phyloP scores from a whole-genome alignment of 1,140 invertebrate species.

The Anthonomus grandis region DNA sequence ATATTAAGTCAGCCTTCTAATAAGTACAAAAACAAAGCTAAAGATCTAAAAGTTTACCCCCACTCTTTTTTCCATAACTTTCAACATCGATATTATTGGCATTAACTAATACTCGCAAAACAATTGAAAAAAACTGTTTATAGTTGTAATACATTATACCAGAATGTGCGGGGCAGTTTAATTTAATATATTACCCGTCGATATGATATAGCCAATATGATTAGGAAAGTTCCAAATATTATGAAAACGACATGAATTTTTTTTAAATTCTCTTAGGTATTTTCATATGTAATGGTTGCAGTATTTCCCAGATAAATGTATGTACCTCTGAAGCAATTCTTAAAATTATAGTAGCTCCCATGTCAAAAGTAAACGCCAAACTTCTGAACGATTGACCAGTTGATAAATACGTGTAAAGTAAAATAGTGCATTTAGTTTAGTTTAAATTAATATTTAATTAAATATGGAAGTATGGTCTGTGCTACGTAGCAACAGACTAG shows the following conservation, averaged over 20 bases:
- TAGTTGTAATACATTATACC: conserved; percentile 51
- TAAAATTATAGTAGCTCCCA: conserved; percentile 34
- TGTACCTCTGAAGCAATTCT: conserved; percentile 39
- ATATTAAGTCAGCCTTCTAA: too few relatives aligned
- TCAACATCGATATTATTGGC: conserved; percentile 49
- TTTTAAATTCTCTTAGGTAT: conserved; percentile 37
- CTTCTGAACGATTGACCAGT: conserved; percentile 39
- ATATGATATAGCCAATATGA: conserved; percentile 49
- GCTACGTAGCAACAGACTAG: too few relatives aligned
- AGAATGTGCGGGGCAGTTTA: conserved; percentile 39
- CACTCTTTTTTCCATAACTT: conserved; percentile 45
- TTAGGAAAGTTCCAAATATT: conserved; percentile 45
- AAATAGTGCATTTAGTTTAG: neutral
- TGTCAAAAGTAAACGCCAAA: conserved; percentile 37
- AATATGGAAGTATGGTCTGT: too few relatives aligned
- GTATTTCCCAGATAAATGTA: conserved; percentile 39
- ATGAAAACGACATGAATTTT: conserved; percentile 40
- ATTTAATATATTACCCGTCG: conserved; percentile 49
- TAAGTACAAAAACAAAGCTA: too few relatives aligned
- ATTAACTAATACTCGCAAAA: conserved; percentile 47
- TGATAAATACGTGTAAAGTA: conserved; percentile 36
- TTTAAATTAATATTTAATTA: conserved; percentile 1
- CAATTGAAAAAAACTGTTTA: conserved; percentile 49
- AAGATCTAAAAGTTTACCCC: conserved; percentile 41
- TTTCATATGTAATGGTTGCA: conserved; percentile 34